A percentile compares a stretch with the other conserved stretches of the same genome.
These are phyloP conservation scores for Leptopilina syphax DNA, from an alignment of 2,888 invertebrate genomes.

Conservation along the genomic window DNA sequence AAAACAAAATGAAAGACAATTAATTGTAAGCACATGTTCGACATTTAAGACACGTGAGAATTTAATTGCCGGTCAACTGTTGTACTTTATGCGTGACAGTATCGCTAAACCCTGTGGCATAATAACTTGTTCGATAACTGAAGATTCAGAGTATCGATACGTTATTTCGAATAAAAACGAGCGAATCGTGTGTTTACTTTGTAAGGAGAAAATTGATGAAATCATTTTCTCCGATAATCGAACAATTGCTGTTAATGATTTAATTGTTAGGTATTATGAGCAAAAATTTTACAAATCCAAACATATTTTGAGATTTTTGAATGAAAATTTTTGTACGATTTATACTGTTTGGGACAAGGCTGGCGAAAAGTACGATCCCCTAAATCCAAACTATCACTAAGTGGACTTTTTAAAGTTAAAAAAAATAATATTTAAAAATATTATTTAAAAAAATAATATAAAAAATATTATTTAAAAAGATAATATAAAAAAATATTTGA, in stretches of 20 bases:
- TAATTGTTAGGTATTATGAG: constrained; percentile 5
- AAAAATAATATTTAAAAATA: too few relatives aligned
- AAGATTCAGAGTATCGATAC: not conserved
- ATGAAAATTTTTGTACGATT: not conserved
- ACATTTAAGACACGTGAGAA: not conserved
- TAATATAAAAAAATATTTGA: too few relatives aligned
- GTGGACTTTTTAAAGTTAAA: not conserved
- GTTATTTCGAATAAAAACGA: constrained; percentile 19
- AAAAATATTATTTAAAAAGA: too few relatives aligned
- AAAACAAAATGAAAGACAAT: constrained; percentile 3
- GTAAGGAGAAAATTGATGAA: constrained; percentile 20
- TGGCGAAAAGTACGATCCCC: not conserved
- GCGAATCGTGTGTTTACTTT: constrained; percentile 18
- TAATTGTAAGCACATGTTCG: constrained; percentile 30
- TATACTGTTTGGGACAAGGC: constrained; percentile 21
- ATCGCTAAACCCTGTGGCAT: not conserved
- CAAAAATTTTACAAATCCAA: not conserved
- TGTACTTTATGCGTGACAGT: not conserved
- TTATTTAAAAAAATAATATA: too few relatives aligned
- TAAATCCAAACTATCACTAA: constrained; percentile 26
- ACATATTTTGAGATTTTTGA: constrained; percentile 26
- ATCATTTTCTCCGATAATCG: not conserved
- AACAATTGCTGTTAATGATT: not conserved
- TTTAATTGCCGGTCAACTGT: not conserved
- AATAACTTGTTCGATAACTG: constrained; percentile 27